Evolutionary conservation across 2,113 vertebrate species (phyloP), one percentile per base, ranked within the genome.

Genomic region (Hyperopisus bebe): DNA sequence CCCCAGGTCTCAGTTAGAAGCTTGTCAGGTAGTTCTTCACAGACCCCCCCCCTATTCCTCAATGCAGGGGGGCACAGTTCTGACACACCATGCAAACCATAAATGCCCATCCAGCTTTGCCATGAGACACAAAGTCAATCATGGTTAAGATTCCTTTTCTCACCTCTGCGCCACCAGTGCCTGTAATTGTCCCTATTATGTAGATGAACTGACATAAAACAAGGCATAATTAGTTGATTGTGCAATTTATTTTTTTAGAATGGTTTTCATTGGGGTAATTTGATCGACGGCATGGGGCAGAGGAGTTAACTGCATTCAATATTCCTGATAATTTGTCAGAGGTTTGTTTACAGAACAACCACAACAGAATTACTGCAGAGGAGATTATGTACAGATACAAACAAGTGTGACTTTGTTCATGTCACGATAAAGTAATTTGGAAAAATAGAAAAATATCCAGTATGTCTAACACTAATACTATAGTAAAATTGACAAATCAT

Each of bases 131-230:
- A 31, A 91, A 91, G 94, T 92, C 92, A 62, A 93, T 94, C 93
- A 92, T 88, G 44, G 88, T 85, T 90, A 66, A 92, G 85, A 89
- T 91, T 88, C 90, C 55, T 85, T 90, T 92, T 77, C 77, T 44
- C 90, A 90, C 89, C 77, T 70, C 55, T 24, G 17, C 48, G n/a
- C 80, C 90, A 91, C 58, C 55, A 92, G 89, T 91, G 93, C 89
- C 93, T 91, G 92, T 94, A 94, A 95, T 94, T 93, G 92, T 88
- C 58, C 44, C 95, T 91, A 92, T 95, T 94, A 94, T 91, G 90
- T 91, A 90, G 91, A 91, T 93, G 91, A 90, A 24, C 86, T 66
- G 70, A 93, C 92, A 94, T 94, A 92, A 94, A 93, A 93, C 90
- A n/a, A 89, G 89, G 88, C 91, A 91, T 94, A 95, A 95, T 95